Evolutionary conservation across 2,113 vertebrate species (phyloP), one percentile per base, ranked within the genome.

Genomic region (Mustelus asterias): DNA sequence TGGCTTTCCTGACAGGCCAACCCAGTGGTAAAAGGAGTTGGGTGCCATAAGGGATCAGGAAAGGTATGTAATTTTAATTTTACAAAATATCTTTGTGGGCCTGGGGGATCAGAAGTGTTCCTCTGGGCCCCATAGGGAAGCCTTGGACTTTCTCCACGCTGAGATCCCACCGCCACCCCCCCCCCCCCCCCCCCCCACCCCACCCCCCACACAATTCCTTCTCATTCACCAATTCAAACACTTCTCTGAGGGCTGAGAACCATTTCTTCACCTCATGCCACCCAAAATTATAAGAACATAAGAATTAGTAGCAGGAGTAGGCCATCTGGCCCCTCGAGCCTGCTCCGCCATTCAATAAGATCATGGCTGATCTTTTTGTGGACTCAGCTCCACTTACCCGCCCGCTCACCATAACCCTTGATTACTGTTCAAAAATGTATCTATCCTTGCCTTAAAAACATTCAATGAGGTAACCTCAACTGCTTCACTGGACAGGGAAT

Each of bases 111-210:
- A 18, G 78, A 18, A 80, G n/a, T 41, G 0, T 37, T 80, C 13
- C 13, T 63, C 60, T 63, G 60, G 60, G 60, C 60, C 60, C 60
- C 60, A 63, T 24, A 5, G 8, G 10, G 29, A n/a, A 78, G n/a
- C 8, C 76, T 78, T 78, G 76, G 76, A 29, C 76, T 2, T 78
- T 3, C n/a, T 33, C 78, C 16, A 2, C 78, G 14, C 76, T 37
- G 76, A 11, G 33, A 29, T 37, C 14, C 33, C n/a, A n/a, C n/a
- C n/a, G n/a, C n/a, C n/a, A n/a, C n/a, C n/a, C n/a, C n/a, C n/a
- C n/a, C 48, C 1, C 1, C 2, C n/a, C 14, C 10, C 33, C n/a
- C n/a, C 48, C 1, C 1, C 2, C n/a, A 16, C 10, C 33, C n/a
- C n/a, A 4, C 14, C n/a, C 78, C 78, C 4, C 0, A 80, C 14